These are phyloP conservation scores for Ceyx margarethae DNA, from an alignment of 2,113 vertebrate species.

Conservation along the genomic window DNA sequence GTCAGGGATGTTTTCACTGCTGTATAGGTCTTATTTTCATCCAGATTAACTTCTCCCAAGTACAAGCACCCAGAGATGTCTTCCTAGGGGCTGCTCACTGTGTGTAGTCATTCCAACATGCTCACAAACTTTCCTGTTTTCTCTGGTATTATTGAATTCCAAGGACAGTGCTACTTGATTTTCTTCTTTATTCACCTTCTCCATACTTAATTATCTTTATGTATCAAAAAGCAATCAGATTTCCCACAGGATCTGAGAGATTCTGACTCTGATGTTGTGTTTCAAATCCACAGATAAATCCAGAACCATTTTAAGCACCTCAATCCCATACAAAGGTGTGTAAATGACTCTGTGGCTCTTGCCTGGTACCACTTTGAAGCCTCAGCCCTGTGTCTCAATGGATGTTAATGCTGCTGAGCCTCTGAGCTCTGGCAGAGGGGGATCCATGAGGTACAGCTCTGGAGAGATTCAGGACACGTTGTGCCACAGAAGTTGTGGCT, in stretches of 20 bases:
- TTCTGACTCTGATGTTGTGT: background rate
- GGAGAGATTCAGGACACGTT: background rate
- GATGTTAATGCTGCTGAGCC: background rate
- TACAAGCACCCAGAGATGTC: background rate
- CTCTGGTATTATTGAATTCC: background rate
- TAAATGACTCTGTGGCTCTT: background rate
- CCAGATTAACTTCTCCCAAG: conserved; percentile 47
- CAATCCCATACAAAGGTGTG: background rate
- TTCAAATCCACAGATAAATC: background rate
- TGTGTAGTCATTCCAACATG: background rate
- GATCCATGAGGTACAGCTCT: background rate
- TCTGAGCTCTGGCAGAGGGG: background rate
- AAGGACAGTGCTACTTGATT: background rate
- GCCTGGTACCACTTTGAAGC: background rate
- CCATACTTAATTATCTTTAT: background rate
- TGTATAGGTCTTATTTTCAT: conserved; percentile 37
- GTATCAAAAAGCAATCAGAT: background rate
- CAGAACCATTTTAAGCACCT: background rate
- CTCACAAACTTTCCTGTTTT: background rate
- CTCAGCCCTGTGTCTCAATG: background rate
- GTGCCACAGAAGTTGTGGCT: background rate
- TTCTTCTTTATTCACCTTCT: background rate
- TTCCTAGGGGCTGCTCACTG: background rate
- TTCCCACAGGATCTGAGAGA: background rate
- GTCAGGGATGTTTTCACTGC: conserved; percentile 67